Evolutionary conservation across 2,888 invertebrate species (phyloP).

Genomic region (Cerastoderma edule): DNA sequence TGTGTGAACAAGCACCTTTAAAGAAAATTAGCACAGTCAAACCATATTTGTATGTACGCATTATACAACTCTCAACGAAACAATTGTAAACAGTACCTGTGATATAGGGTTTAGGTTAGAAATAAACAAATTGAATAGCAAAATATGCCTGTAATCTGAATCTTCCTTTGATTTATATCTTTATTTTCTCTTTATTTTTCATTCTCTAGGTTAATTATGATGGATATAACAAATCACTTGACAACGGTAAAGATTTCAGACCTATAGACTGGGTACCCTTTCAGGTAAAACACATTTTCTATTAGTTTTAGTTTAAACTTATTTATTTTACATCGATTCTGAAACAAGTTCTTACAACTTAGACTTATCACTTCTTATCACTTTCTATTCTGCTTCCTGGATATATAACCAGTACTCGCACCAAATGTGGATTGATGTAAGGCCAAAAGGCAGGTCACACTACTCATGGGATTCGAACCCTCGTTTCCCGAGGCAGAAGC

Average conservation of each 20-base stretch:
- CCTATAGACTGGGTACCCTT: neutral
- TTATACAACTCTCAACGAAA: neutral
- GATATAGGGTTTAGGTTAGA: neutral
- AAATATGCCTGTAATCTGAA: neutral
- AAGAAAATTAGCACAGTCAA: no score
- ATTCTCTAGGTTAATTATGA: neutral
- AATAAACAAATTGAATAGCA: neutral
- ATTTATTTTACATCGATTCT: no score
- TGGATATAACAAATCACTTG: neutral
- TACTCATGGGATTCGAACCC: no score
- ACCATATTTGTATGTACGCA: neutral
- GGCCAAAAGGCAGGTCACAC: neutral
- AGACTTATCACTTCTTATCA: neutral
- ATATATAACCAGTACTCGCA: neutral
- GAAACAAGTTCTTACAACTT: no score
- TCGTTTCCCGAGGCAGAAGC: no score
- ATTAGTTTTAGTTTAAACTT: no score
- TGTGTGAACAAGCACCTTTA: no score
- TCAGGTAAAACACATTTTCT: neutral
- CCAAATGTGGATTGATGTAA: neutral
- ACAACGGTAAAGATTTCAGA: neutral
- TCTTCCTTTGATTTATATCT: neutral
- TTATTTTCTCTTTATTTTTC: neutral
- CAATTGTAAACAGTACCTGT: neutral
- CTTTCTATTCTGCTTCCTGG: neutral